Base-by-base conservation (phyloP, 2,113 vertebrate genomes). In the Apaloderma vittatum region DNA sequence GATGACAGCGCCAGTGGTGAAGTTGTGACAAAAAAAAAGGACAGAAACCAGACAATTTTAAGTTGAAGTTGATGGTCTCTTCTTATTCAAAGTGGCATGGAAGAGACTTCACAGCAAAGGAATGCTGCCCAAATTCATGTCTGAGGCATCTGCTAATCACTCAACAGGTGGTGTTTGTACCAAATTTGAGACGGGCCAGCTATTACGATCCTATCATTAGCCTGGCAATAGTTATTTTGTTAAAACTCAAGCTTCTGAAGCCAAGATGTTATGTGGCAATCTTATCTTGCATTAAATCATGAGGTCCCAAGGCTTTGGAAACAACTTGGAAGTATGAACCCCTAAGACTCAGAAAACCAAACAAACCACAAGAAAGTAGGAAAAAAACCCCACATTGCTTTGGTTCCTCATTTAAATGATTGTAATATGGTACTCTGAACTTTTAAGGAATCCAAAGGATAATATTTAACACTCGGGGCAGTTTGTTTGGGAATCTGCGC, bases 101-200 rank as follows among this genome's bases (percentile, higher is more conserved):
- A 79, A 85, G 86, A 86, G 46, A 59, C 51, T 79, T 93, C 78
- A 66, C 10, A 71, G 81, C 49, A 58, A 82, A 93, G 46, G 36
- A 83, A 48, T 58, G 29, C 75, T 83, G 75, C 43, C 76, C 71
- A 92, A 51, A 88, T 77, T 83, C 10, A 43, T 27, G 20, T 73
- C 37, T 71, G 78, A 86, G 52, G 59, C 51, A 85, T 96, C 82
- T 92, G 68, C 83, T 93, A 48, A 57, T 88, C 75, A 37, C 82
- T 92, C 88, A 86, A 75, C 90, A 90, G 83, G 79, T 96, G 61
- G 37, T 84, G 54, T 86, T 93, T 73, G 45, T 72, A 91, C 54
- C 66, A 68, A 66, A 61, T 91, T 66, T 65, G 68, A 68, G 65
- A 45, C 27, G 24, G 68, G 45, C 19, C 48, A 81, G 32, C 76